Percentiles rank a stretch among this genome's conserved stretches.
phyloP scores from a whole-genome alignment of 2,113 vertebrate genomes.

The Falcunculus frontatus region DNA sequence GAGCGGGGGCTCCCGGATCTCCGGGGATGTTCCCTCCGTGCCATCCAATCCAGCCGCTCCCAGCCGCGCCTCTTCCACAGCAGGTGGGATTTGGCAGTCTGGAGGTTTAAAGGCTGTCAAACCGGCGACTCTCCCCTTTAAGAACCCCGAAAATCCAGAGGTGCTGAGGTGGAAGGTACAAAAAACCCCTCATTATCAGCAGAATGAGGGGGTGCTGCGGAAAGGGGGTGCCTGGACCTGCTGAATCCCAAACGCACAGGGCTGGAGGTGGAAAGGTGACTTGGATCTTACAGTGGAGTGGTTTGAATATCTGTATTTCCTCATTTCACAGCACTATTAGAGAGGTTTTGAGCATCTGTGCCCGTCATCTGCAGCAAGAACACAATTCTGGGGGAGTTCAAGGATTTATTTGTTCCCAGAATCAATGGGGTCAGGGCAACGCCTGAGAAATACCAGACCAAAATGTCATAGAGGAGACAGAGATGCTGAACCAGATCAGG shows the following conservation, averaged over 20 bases:
- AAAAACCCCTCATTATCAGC: background rate
- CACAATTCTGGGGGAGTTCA: rapidly evolving
- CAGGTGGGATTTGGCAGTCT: background rate
- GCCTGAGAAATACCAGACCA: background rate
- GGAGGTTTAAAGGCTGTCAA: background rate
- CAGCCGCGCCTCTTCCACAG: background rate
- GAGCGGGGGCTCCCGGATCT: background rate
- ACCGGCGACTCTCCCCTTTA: rapidly evolving
- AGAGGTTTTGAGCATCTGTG: background rate
- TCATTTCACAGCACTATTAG: background rate
- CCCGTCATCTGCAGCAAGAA: background rate
- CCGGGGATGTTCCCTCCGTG: background rate
- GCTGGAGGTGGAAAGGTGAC: background rate
- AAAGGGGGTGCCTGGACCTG: background rate
- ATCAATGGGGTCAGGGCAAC: background rate
- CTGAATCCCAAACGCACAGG: background rate
- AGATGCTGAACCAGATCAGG: background rate
- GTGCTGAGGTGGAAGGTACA: background rate
- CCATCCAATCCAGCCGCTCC: background rate
- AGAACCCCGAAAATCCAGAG: rapidly evolving
- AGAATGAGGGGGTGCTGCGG: background rate
- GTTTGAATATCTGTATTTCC: background rate
- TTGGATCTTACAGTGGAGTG: background rate
- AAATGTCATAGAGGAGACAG: rapidly evolving
- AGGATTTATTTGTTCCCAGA: background rate